A percentile compares a stretch with the other conserved stretches of the same genome.
Conservation (phyloP, 2,888 invertebrate species). For the Andrena haemorrhoa region DNA sequence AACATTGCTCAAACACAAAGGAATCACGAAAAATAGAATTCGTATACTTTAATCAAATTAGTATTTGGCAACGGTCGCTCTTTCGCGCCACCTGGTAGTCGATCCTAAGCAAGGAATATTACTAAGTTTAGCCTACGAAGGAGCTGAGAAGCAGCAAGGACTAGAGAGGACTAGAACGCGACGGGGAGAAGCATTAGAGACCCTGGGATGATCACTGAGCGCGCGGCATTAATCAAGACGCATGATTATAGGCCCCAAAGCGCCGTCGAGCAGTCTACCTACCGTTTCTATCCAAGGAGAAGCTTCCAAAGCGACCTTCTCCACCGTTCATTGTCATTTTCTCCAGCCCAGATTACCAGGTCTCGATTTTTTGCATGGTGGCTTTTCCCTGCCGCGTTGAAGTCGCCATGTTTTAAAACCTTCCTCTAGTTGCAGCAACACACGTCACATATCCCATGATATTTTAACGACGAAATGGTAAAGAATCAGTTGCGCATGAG, state of each 20-base stretch:
- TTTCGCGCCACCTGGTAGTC: slow-evolving; percentile 69
- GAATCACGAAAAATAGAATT: background rate
- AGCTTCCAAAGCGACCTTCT: slow-evolving; percentile 69
- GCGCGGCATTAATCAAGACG: slow-evolving; percentile 84
- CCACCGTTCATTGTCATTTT: slow-evolving; percentile 74
- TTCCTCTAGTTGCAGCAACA: background rate
- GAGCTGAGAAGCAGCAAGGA: slow-evolving; percentile 48
- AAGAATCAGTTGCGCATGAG: background rate
- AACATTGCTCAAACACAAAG: background rate
- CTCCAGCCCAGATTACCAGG: slow-evolving; percentile 74
- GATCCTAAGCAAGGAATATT: slow-evolving; percentile 73
- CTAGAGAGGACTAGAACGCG: slow-evolving; percentile 75
- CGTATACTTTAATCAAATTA: background rate
- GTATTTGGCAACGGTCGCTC: background rate
- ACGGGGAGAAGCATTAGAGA: slow-evolving; percentile 80
- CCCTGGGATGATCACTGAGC: slow-evolving; percentile 83
- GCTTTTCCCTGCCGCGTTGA: slow-evolving; percentile 30
- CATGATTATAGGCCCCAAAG: slow-evolving; percentile 84
- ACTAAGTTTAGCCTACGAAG: slow-evolving; percentile 76
- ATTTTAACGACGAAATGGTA: background rate
- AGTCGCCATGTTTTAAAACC: slow-evolving; percentile 16
- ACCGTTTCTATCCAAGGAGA: slow-evolving; percentile 70
- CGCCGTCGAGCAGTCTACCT: slow-evolving; percentile 72
- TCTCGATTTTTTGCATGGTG: slow-evolving; percentile 68
- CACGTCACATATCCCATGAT: background rate